phyloP scores from a whole-genome alignment of 2,888 invertebrate genomes.

The Drosophila dives region DNA sequence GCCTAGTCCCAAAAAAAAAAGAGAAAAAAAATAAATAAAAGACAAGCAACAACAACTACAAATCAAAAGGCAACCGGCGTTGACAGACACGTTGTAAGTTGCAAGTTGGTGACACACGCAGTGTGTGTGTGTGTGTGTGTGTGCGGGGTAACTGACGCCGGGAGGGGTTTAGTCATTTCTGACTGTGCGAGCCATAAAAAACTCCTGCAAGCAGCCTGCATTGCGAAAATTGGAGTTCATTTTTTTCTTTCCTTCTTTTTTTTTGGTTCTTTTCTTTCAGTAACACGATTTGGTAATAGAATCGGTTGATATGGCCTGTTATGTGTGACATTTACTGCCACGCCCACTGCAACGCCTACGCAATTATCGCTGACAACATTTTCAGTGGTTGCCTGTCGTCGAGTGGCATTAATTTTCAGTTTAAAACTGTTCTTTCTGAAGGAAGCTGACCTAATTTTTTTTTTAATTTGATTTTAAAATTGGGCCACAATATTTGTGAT shows the following conservation, averaged over 20 bases:
- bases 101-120: slow-evolving; percentile 35
- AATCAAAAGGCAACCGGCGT: slow-evolving; percentile 47
- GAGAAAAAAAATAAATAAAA: background rate
- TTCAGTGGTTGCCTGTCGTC: background rate
- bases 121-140: background rate
- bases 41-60: slow-evolving; percentile 22
- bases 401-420: background rate
- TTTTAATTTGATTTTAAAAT: background rate
- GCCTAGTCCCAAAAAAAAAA: slow-evolving; percentile 45
- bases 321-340: background rate
- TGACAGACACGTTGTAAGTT: slow-evolving; percentile 46
- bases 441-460: background rate
- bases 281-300: slow-evolving; percentile 1
- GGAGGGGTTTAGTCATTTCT: slow-evolving; percentile 5
- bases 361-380: background rate
- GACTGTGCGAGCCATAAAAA: slow-evolving; percentile 4
- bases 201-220: slow-evolving; percentile 23
- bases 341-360: background rate
- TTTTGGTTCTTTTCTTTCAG: background rate
- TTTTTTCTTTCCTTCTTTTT: background rate
- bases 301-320: background rate
- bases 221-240: background rate
- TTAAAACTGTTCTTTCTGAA: background rate
- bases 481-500: background rate
- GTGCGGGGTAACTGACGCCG: slow-evolving; percentile 11